Evolutionary conservation across 2,888 invertebrate species (phyloP).

Genomic region (Gerosis bhagava): DNA sequence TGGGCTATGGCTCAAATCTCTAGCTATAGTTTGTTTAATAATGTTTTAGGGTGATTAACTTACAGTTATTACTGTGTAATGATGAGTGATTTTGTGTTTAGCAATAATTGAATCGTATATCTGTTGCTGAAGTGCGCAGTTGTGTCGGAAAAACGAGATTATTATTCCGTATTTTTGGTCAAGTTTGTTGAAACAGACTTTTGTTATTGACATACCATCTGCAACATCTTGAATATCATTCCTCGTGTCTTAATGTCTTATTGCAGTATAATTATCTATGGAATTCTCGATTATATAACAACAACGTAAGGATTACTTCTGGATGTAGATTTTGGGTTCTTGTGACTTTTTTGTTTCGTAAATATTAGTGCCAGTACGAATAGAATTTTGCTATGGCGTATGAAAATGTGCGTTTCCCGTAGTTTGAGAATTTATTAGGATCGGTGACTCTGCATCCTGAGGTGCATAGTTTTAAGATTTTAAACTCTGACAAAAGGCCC

Average conservation of each 20-base stretch:
- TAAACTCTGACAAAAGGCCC: conserved; percentile 41
- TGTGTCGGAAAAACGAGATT: too few relatives aligned
- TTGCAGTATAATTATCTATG: conserved; percentile 47
- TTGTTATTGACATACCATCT: conserved; percentile 38
- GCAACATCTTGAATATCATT: conserved; percentile 78
- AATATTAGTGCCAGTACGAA: conserved; percentile 47
- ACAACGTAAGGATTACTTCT: conserved; percentile 44
- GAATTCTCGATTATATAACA: conserved; percentile 44
- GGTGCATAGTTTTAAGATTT: conserved; percentile 50
- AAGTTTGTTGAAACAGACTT: too few relatives aligned
- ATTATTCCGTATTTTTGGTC: too few relatives aligned
- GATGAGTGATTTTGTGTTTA: too few relatives aligned
- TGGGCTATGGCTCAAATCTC: too few relatives aligned
- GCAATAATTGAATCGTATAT: too few relatives aligned
- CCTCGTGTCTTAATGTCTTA: conserved; percentile 71
- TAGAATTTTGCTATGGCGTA: conserved; percentile 69
- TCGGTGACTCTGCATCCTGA: conserved; percentile 43
- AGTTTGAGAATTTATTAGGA: conserved; percentile 72
- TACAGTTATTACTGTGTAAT: too few relatives aligned
- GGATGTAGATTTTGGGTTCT: conserved; percentile 32
- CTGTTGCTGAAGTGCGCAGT: too few relatives aligned
- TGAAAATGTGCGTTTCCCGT: conserved; percentile 73
- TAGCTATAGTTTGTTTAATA: too few relatives aligned
- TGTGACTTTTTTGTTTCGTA: too few relatives aligned
- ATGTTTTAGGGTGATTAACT: too few relatives aligned